Evolutionary conservation across 2,113 vertebrate species (phyloP).

Genomic region (Stigmatopora nigra): DNA sequence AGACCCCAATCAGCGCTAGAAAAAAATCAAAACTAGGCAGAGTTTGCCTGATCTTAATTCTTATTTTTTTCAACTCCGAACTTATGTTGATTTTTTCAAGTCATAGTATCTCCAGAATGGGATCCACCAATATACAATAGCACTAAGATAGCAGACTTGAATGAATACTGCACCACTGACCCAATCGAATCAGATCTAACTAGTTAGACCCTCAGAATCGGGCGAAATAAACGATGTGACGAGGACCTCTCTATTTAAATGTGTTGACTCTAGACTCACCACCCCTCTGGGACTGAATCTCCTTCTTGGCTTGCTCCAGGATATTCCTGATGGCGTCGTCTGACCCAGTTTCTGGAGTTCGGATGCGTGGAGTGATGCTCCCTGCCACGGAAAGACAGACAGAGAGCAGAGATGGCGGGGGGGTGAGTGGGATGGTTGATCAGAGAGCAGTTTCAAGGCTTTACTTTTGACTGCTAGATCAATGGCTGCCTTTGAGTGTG

Average conservation of each 20-base stretch:
- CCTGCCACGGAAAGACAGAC: constrained; percentile 73
- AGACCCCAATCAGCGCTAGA: no score
- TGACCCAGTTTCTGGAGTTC: constrained; percentile 96
- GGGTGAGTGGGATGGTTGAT: constrained; percentile 69
- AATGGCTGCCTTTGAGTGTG: constrained; percentile 73
- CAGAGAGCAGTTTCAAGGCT: constrained; percentile 72
- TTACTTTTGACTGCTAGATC: constrained; percentile 73
- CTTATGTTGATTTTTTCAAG: no score
- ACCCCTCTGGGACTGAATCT: constrained; percentile 95
- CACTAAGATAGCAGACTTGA: no score
- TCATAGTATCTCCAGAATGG: no score
- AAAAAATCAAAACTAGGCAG: no score
- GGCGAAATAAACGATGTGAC: no score
- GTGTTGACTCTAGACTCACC: constrained; percentile 66
- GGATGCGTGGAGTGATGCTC: constrained; percentile 96
- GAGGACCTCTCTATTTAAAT: background rate
- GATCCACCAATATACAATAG: no score
- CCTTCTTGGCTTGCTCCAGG: constrained; percentile 98
- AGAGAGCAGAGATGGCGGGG: constrained; percentile 34
- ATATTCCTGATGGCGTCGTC: constrained; percentile 98
- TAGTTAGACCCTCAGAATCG: no score
- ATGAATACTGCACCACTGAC: no score
- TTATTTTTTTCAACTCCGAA: no score
- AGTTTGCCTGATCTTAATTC: no score
- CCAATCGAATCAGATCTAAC: no score